phyloP scores from a whole-genome alignment of 2,797 vertebrate genomes.

The Delichon dasypus region DNA sequence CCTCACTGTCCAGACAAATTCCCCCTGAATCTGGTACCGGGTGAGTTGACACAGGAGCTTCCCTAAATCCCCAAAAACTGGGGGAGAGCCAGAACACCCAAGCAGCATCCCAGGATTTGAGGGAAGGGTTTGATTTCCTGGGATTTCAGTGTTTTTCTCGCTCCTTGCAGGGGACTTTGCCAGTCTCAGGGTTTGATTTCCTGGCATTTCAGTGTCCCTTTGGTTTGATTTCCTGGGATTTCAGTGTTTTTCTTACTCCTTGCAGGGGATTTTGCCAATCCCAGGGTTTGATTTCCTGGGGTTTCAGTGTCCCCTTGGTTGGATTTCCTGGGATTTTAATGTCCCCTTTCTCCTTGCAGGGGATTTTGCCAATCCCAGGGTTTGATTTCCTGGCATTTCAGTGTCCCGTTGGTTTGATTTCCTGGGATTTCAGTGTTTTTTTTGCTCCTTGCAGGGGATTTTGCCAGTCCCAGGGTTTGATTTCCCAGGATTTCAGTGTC shows the following conservation, averaged over 20 bases:
- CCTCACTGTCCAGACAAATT: background rate
- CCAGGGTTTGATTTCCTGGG: background rate
- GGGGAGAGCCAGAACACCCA: background rate
- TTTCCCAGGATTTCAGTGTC: background rate
- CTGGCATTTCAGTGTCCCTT: background rate
- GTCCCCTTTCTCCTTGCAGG: too few species aligned
- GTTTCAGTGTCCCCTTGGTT: background rate
- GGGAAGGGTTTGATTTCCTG: background rate
- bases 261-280: constrained; percentile 50
- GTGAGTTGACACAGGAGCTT: background rate
- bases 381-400: background rate
- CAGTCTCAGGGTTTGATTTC: background rate
- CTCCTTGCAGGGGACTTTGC: rapidly evolving
- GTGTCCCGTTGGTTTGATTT: background rate
- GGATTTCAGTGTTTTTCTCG: background rate
- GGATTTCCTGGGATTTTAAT: too few species aligned
- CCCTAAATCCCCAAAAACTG: background rate
- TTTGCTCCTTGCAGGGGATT: rapidly evolving
- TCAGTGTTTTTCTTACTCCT: constrained; percentile 52
- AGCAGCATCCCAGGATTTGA: background rate
- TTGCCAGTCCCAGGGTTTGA: background rate
- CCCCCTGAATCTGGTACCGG: background rate
- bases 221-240: background rate
- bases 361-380: too few species aligned
- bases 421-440: background rate